Evolutionary conservation across 1,140 invertebrate genomes (phyloP), one percentile per base, ranked within the genome.

Genomic region (Listronotus oregonensis): DNA sequence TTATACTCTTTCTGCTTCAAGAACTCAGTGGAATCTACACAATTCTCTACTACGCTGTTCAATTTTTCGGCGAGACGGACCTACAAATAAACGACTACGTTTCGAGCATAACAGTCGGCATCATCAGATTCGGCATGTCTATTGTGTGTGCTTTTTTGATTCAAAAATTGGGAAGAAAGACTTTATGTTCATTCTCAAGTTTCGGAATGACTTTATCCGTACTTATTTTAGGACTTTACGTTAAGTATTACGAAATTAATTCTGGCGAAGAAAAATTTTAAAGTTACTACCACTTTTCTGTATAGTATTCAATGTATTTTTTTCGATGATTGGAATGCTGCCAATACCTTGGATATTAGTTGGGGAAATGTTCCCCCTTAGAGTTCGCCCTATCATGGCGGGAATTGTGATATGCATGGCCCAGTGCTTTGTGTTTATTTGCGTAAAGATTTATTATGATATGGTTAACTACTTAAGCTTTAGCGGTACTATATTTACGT

Each of bases 281-380:
- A 79, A 82, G 0, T 75, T 83, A 65, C 70, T 89, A 0, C 87
- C 88, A 60, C 69, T 90, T 6, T 75, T 85, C 0, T 88, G 87
- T 68, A 80, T 91, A 0, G 78, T 89, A 17, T 77, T 84, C 2
- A 89, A 90, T 70, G 88, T 91, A 0, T 85, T 84, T 1, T 86
- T 87, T 64, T 89, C 86, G 31, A 91, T 90, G 88, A 81, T 89
- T 4, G 89, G 89, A 0, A 89, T 87, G 71, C 75, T 90, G 0
- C 89, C 89, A 18, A 77, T 91, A 6, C 89, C 89, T 0, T 90
- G 88, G 88, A 85, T 90, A 1, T 87, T 91, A 85, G 88, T 85
- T 0, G 88, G 88, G 0, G 89, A 91, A 73, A 69, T 90, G n/a
- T 91, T 89, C 68, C 88, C 89, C 1, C 77, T 89, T 40, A 81